A percentile compares a stretch with the other conserved stretches of the same genome.
phyloP scores from a whole-genome alignment of 2,888 invertebrate species.

The Aquatica leii region DNA sequence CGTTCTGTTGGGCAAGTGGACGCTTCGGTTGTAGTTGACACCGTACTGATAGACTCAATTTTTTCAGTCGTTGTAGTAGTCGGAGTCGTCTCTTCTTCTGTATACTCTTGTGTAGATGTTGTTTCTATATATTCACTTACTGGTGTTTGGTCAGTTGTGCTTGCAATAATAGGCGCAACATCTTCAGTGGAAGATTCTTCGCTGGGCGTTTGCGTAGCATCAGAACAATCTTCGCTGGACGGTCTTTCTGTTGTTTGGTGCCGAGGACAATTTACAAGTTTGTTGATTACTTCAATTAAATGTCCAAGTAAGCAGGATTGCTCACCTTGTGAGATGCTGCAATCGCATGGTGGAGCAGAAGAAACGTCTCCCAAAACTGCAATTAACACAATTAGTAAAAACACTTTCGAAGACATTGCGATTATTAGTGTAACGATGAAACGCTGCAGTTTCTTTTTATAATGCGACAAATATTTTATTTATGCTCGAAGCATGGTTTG shows the following conservation, averaged over 20 bases:
- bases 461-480: no score
- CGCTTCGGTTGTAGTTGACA: not conserved
- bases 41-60: no score
- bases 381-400: not conserved
- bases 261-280: conserved; percentile 21
- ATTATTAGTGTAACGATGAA: no score
- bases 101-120: not conserved
- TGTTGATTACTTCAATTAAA: conserved; percentile 22
- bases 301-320: conserved; percentile 27
- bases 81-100: no score
- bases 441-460: no score
- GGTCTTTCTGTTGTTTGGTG: not conserved
- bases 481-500: no score
- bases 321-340: conserved; percentile 4
- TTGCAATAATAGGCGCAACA: no score
- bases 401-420: not conserved
- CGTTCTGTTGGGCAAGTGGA: not conserved
- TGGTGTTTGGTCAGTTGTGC: conserved; percentile 1
- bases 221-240: not conserved
- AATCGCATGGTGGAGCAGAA: conserved; percentile 17
- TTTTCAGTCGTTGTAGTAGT: not conserved
- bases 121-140: not conserved
- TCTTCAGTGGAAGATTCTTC: no score
- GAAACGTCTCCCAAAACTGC: no score
- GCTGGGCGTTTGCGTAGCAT: not conserved